These are phyloP conservation scores for Hiodon alosoides DNA, from an alignment of 2,113 vertebrate species.

Conservation along the genomic window DNA sequence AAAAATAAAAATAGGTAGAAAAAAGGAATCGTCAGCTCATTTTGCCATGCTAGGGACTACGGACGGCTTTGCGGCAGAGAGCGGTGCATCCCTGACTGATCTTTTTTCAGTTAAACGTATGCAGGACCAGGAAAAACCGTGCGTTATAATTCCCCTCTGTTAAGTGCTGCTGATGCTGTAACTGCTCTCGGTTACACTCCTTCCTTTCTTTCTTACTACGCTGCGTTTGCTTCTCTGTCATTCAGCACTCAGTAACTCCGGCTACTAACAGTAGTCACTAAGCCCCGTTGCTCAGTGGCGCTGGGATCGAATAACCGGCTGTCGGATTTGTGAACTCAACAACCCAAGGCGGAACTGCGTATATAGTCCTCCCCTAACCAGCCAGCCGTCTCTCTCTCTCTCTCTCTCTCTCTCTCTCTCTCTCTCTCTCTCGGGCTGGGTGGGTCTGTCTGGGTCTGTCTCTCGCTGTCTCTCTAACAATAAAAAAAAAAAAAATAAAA, in stretches of 20 bases:
- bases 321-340: conserved; percentile 22
- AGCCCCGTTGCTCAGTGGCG: conserved; percentile 39
- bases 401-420: background rate
- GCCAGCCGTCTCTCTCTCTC: background rate
- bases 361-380: conserved; percentile 31
- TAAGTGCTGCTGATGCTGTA: conserved; percentile 35
- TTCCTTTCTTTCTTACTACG: background rate
- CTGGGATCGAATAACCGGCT: conserved; percentile 50
- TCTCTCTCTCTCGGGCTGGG: background rate
- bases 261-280: conserved; percentile 28
- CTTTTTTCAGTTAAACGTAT: background rate
- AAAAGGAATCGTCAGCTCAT: conserved; percentile 28
- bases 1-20: conserved; percentile 15
- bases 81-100: conserved; percentile 20
- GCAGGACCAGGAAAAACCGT: conserved; percentile 21
- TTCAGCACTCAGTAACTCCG: conserved; percentile 31
- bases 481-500: no score
- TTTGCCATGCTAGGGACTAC: background rate
- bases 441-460: no score
- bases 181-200: conserved; percentile 9
- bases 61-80: background rate
- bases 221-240: background rate
- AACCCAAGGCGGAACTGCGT: conserved; percentile 51
- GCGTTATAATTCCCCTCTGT: conserved; percentile 18
- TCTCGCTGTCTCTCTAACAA: background rate